Evolutionary conservation across 2,888 invertebrate genomes (phyloP).

Genomic region (Dicycla oo): DNA sequence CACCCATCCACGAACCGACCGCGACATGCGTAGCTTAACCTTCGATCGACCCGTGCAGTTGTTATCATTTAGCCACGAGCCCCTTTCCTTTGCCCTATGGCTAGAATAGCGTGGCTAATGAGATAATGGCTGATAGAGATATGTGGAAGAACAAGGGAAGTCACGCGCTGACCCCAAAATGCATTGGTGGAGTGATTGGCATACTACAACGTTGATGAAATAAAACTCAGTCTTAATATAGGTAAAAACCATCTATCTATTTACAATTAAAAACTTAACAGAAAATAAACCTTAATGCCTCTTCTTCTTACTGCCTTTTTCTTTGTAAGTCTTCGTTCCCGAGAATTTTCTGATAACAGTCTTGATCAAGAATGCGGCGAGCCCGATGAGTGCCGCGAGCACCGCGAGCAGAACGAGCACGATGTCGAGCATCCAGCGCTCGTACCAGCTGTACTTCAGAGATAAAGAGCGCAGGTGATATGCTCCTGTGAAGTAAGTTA

Average conservation of each 20-base stretch:
- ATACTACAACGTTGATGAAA: neutral
- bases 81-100: too few relatives aligned
- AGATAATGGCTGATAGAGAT: neutral
- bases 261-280: conserved; percentile 7
- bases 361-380: conserved; percentile 25
- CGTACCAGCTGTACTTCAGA: conserved; percentile 55
- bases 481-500: conserved; percentile 46
- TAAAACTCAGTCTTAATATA: neutral
- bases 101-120: neutral
- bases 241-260: neutral
- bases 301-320: conserved; percentile 32
- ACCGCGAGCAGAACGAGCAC: conserved; percentile 15
- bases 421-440: conserved; percentile 61
- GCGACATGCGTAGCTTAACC: too few relatives aligned
- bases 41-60: too few relatives aligned
- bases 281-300: conserved; percentile 7
- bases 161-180: neutral
- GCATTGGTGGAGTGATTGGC: neutral
- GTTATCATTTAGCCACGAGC: too few relatives aligned
- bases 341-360: conserved; percentile 21
- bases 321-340: conserved; percentile 34
- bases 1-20: too few relatives aligned
- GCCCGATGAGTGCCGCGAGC: conserved; percentile 1
- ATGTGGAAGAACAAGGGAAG: neutral
- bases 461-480: conserved; percentile 59